These are phyloP conservation scores for Dasyurus viverrinus DNA, from an alignment of 2,113 vertebrate genomes.

Conservation along the genomic window DNA sequence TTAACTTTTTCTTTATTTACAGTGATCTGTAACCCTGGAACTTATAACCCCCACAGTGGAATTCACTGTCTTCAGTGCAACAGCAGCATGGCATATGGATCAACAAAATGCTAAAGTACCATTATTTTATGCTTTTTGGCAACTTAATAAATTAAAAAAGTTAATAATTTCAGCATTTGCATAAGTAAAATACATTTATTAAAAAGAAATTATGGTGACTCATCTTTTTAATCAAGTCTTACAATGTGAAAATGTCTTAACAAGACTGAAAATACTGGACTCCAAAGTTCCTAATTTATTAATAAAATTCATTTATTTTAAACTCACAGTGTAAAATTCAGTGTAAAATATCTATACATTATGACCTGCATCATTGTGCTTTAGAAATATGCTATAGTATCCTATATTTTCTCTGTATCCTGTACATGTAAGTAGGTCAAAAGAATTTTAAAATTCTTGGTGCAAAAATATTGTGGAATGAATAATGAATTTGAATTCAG, in stretches of 20 bases:
- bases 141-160: constrained; percentile 36
- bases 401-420: background rate
- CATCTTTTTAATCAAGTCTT: constrained; percentile 52
- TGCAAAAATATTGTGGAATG: background rate
- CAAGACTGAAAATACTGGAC: background rate
- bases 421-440: background rate
- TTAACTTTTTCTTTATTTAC: constrained; percentile 27
- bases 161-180: constrained; percentile 61
- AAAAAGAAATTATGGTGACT: constrained; percentile 55
- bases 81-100: constrained; percentile 67
- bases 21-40: constrained; percentile 80
- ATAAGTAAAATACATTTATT: constrained; percentile 61
- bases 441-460: background rate
- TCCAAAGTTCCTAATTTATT: background rate
- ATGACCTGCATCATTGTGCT: background rate
- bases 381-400: constrained; percentile 1
- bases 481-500: background rate
- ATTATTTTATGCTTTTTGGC: background rate
- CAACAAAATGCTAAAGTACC: constrained; percentile 62
- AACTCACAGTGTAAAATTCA: background rate
- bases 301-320: background rate
- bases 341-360: background rate
- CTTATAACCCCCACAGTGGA: constrained; percentile 76
- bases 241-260: background rate
- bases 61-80: constrained; percentile 72